phyloP scores from a whole-genome alignment of 2,113 vertebrate species.

The Amphiprion ocellaris region DNA sequence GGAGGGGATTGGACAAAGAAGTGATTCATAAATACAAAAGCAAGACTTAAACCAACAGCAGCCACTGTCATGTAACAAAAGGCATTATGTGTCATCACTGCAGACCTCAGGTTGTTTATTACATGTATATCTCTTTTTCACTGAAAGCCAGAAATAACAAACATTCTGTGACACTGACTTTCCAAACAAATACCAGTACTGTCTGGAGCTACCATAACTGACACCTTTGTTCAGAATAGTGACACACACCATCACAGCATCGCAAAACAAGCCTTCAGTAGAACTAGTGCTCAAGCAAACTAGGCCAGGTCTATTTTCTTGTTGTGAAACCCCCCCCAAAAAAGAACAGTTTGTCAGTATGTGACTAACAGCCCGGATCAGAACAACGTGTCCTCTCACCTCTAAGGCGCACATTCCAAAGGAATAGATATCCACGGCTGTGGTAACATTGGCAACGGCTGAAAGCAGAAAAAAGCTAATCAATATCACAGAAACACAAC shows the following conservation, averaged over 20 bases:
- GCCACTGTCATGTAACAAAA: background rate
- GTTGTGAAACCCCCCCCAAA: background rate
- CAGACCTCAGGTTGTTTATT: background rate
- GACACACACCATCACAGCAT: background rate
- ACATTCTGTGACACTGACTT: background rate
- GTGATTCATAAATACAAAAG: background rate
- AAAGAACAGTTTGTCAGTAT: background rate
- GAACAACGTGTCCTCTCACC: constrained; percentile 83
- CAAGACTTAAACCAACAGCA: background rate
- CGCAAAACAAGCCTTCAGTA: background rate
- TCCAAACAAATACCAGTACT: background rate
- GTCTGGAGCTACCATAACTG: background rate
- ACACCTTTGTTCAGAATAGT: background rate
- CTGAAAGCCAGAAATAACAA: background rate
- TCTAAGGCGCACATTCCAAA: constrained; percentile 99
- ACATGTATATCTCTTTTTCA: background rate
- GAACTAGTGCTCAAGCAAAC: constrained; percentile 10
- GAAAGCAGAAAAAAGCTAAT: constrained; percentile 43
- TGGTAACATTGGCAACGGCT: constrained; percentile 95
- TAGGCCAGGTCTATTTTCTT: background rate
- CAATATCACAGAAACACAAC: constrained; percentile 28
- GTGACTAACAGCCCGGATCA: constrained; percentile 5
- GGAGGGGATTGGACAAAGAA: background rate
- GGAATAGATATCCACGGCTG: constrained; percentile 98
- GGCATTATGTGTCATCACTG: background rate